Base-by-base conservation (phyloP, 2,888 invertebrate genomes). In the Ischnus inquisitorius region DNA sequence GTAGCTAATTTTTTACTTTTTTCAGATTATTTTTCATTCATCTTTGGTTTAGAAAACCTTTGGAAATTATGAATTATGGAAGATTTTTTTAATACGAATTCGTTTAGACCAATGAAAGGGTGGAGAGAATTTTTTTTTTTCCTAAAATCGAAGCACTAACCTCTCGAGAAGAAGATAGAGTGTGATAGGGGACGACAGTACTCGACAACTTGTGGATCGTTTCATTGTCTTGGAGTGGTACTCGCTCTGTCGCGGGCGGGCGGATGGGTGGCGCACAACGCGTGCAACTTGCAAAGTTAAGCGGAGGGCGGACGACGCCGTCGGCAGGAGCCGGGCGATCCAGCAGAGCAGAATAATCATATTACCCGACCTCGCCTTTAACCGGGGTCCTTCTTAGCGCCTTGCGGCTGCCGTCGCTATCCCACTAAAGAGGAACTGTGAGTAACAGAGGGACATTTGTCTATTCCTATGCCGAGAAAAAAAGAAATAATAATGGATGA, bases 191-290 rank as follows among this genome's bases (percentile, higher is more conserved):
- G 78, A 74, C 62, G 46, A 74, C 82, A 86, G 85, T 87, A 86
- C 89, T 89, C 91, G 89, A 90, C 91, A 91, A 92, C 91, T 91
- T 91, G 91, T 91, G 90, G 91, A 91, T 91, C 90, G 91, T 92
- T 92, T 91, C 91, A 92, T 92, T 91, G 91, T 91, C 90, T 88
- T 88, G 82, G 86, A 92, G 91, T 90, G 89, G 90, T 90, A 87
- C 90, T 89, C 88, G 87, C 71, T 82, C 71, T 57, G 64, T 76
- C 65, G 60, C 34, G 54, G 54, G 22, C 19, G 8, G 22, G 41
- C 16, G 19, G 19, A 10, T 12, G 46, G 54, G 51, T 16, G 19
- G 19, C 28, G 78, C 16, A 8, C 19, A 39, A 14, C 43, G 60
- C 86, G 87, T 85, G 87, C 86, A 90, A 91, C 89, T 91, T 89